Percentiles rank a stretch among this genome's conserved stretches.
Evolutionary conservation across 2,888 invertebrate species (phyloP).

Genomic region (Caenorhabditis virilis): DNA sequence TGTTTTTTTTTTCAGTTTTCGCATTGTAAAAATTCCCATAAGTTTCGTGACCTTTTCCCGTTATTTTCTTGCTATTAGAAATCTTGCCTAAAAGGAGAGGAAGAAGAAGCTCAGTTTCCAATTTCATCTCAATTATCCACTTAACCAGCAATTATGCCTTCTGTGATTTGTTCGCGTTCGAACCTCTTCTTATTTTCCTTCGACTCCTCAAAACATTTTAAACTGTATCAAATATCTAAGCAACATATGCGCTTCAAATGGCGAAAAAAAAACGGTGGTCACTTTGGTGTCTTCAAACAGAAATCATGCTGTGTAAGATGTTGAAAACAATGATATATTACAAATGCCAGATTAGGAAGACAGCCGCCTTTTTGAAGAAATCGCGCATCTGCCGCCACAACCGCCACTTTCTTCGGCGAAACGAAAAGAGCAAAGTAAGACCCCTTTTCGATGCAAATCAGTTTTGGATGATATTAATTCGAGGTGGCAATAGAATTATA

Average conservation of each 20-base stretch:
- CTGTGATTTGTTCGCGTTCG: conserved; percentile 31
- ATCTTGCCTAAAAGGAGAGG: not conserved
- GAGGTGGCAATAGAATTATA: conserved; percentile 12
- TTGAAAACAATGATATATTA: conserved; percentile 20
- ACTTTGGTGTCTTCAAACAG: conserved; percentile 1
- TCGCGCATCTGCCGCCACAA: conserved; percentile 34
- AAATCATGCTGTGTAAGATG: conserved; percentile 15
- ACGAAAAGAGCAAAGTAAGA: conserved; percentile 4
- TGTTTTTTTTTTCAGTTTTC: too few species aligned
- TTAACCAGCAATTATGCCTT: conserved; percentile 33
- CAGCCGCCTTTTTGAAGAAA: conserved; percentile 5
- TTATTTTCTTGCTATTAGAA: not conserved
- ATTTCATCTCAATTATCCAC: conserved; percentile 40
- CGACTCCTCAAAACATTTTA: conserved; percentile 9
- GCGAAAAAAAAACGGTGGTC: not conserved
- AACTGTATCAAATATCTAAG: conserved; percentile 30
- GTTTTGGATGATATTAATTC: conserved; percentile 19
- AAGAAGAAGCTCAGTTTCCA: conserved; percentile 16
- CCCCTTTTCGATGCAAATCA: conserved; percentile 29
- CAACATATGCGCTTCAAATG: too few species aligned
- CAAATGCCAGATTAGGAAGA: conserved; percentile 24
- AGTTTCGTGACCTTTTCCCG: too few species aligned
- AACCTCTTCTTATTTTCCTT: not conserved
- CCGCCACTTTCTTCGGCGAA: conserved; percentile 16
- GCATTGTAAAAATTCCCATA: too few species aligned